Base-by-base conservation (phyloP, 2,113 vertebrate genomes). In the Calyptommatus sinebrachiatus region DNA sequence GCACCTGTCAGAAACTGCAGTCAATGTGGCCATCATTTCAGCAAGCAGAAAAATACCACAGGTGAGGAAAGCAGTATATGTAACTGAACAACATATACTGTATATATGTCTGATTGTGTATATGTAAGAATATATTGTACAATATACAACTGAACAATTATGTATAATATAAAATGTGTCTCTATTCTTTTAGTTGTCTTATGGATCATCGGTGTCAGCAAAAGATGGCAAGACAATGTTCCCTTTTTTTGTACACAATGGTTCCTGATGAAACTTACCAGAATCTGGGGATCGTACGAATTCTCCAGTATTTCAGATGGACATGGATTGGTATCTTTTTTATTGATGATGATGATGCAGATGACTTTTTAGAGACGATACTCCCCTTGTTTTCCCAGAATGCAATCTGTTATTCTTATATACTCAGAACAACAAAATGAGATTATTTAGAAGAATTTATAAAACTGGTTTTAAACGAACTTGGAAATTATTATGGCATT, bases 271-370 rank as follows among this genome's bases (percentile, higher is more conserved):
- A 87, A 16, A 67, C 1, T 6, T 16, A 4, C n/a, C 75, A 78
- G 24, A 18, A 20, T 0, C 29, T 41, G n/a, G 81, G 66, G 1
- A 29, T 85, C 1, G 12, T 72, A 8, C 11, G 28, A 1, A 31
- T 85, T 26, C 22, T 84, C 22, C 41, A 79, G 6, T 29, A 85
- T 35, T 83, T 85, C 53, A 41, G 24, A 18, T 87, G 83, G 85
- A 76, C 24, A 0, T 85, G 35, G 35, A 41, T 41, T 41, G 35
- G 35, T 41, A 41, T 41, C 35, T 41, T 41, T 41, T 5, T 41
- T 41, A 41, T 41, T 2, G 35, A 41, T 41, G 35, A 41, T 41
- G 35, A 41, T 41, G 35, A 41, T 2, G 35, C 35, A 41, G 35
- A 41, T 41, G 35, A 41, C 35, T 41, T 41, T 41, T 41, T 41